Evolutionary conservation across 2,888 invertebrate genomes (phyloP), one percentile per base, ranked within the genome.

Genomic region (Apamea monoglypha): DNA sequence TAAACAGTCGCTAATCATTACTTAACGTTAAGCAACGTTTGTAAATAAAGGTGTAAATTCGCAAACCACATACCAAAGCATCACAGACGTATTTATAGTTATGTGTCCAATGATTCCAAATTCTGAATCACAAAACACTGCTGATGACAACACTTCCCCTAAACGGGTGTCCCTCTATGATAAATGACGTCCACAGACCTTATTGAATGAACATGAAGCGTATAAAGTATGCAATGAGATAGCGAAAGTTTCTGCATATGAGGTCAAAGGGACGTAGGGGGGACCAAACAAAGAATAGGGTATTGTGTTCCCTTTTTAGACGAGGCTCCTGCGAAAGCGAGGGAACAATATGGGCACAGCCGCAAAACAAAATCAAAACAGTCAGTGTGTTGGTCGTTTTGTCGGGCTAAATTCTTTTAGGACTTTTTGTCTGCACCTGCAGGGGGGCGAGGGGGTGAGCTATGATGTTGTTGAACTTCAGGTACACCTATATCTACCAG

Each of bases 301-400:
- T 86, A 87, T 88, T 87, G 84, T 88, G 80, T 89, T 88, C 81
- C 86, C 77, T 86, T 86, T 85, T 86, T 85, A 85, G 75, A 73
- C 63, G 83, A 83, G 77, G 59, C 86, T 80, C 73, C 79, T 75
- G 79, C 86, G 66, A 85, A 78, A 44, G 80, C 74, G 80, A 63
- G 53, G 74, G 77, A 70, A 83, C 86, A 85, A 76, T 85, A 78
- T 44, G 63, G 36, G 40, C 50, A 70, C 72, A 59, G 66, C 82
- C 82, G 66, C 86, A 80, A 77, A 85, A 86, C 77, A 78, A 82
- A 85, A 82, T 85, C 70, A 76, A 47, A 72, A 63, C 74, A 66
- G 25, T 3, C 32, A 63, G 67, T 29, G 44, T 47, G 53, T 64
- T 68, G 36, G 74, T 85, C 76, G 74, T 82, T 82, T 75, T 82